Evolutionary conservation across 1,140 invertebrate genomes (phyloP).

Genomic region (Zaprionus camerounensis): DNA sequence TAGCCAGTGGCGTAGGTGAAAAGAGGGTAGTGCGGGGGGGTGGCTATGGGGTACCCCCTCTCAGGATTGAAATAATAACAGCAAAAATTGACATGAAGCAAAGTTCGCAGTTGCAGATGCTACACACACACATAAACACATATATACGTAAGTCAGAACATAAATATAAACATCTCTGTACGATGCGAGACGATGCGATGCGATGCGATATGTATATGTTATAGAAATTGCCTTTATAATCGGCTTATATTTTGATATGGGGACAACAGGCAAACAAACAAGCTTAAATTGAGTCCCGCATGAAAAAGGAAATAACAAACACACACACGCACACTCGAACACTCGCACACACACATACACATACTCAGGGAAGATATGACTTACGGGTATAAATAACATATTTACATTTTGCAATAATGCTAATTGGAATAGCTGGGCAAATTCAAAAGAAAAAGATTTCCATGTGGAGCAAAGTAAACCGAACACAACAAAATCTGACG

Average conservation of each 20-base stretch:
- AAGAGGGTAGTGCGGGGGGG: not conserved
- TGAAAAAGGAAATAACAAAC: slow-evolving; percentile 39
- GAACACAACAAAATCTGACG: slow-evolving; percentile 13
- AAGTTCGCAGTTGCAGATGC: slow-evolving; percentile 54
- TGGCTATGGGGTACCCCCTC: not conserved
- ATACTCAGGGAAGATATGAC: not conserved
- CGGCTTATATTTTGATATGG: slow-evolving; percentile 56
- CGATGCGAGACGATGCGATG: slow-evolving; percentile 8
- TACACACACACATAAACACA: slow-evolving; percentile 18
- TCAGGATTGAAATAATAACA: slow-evolving; percentile 59
- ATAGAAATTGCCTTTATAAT: slow-evolving; percentile 57
- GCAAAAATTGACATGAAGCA: slow-evolving; percentile 61
- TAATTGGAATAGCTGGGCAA: slow-evolving; percentile 42
- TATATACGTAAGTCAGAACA: slow-evolving; percentile 3
- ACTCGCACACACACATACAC: not conserved
- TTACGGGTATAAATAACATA: slow-evolving; percentile 44
- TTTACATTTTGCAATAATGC: slow-evolving; percentile 53
- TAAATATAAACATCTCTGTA: slow-evolving; percentile 38
- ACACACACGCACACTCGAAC: not conserved
- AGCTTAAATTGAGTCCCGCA: slow-evolving; percentile 48
- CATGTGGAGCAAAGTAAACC: slow-evolving; percentile 9
- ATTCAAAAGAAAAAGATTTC: slow-evolving; percentile 28
- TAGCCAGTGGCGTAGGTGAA: slow-evolving; percentile 7
- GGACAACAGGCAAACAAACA: slow-evolving; percentile 49
- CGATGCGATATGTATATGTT: slow-evolving; percentile 26